Conservation (phyloP, 2,888 invertebrate species). For the Stenichneumon culpator region DNA sequence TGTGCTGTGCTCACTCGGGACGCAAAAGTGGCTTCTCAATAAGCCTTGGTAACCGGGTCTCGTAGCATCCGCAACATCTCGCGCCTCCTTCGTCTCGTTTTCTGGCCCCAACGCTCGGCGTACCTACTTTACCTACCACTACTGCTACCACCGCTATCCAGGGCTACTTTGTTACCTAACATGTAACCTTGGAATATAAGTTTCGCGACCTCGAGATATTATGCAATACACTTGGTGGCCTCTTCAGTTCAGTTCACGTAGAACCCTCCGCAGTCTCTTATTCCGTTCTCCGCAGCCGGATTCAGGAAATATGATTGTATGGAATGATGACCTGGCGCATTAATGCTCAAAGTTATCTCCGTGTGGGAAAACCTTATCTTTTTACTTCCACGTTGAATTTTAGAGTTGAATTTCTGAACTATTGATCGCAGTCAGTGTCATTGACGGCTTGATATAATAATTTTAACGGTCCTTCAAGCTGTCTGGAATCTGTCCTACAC, state of each 20-base stretch:
- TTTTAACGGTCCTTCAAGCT: not conserved
- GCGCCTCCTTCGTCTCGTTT: conserved; percentile 13
- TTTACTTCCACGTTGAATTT: not conserved
- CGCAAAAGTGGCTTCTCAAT: conserved; percentile 30
- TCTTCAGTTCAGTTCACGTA: not conserved
- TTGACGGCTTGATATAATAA: not conserved
- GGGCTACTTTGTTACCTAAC: not conserved
- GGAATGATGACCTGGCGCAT: not conserved
- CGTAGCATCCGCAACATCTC: conserved; percentile 24
- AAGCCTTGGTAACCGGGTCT: conserved; percentile 24
- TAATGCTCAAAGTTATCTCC: not conserved
- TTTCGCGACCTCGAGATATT: conserved; percentile 66
- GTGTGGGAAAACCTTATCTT: not conserved
- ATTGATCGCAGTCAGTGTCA: conserved; percentile 1
- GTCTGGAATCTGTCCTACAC: conserved; percentile 19
- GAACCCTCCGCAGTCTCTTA: not conserved
- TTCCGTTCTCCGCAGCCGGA: too few relatives aligned
- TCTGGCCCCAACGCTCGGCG: not conserved
- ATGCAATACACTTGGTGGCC: conserved; percentile 64
- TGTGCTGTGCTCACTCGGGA: conserved; percentile 21
- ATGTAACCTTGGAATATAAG: conserved; percentile 6
- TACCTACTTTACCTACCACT: not conserved
- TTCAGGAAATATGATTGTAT: not conserved
- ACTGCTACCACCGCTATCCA: not conserved
- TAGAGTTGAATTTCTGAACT: not conserved